Evolutionary conservation across 2,888 invertebrate genomes (phyloP), one percentile per base, ranked within the genome.

Genomic region (Tetanocera ferruginea): DNA sequence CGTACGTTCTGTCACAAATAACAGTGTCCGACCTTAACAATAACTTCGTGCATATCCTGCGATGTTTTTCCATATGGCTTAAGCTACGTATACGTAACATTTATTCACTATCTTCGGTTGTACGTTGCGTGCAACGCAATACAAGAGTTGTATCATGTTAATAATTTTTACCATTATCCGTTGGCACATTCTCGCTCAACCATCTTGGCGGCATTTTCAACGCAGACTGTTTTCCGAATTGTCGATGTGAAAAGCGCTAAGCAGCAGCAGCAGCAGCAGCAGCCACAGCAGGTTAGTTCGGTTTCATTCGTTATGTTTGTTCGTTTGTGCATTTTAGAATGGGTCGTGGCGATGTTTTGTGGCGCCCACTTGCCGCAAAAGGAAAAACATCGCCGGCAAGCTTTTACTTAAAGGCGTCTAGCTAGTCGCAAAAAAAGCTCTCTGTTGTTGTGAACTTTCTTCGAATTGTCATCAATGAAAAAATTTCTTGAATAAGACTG

Each of bases 141-240:
- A 8, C 11, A 19, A 37, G 6, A 23, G 73, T 19, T 52, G 19
- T n/a, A 55, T 4, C 28, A 31, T 17, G n/a, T 52, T 73, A 6
- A 23, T 34, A 19, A 9, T 43, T 25, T 75, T 64, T 37, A 79
- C 76, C 73, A 73, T 73, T 77, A 79, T 51, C 74, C 55, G 76
- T 52, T 70, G 55, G 9, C 62, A 57, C 43, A 52, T 72, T 79
- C n/a, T 60, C 31, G 66, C 71, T 17, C 72, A 55, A 72, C 71
- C 79, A 72, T 64, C 78, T 81, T 57, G 80, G 77, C 80, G 82
- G 81, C 81, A 79, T 81, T 80, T 81, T 77, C 77, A 77, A 82
- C 74, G 76, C 78, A 79, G 73, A 81, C 81, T 82, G 72, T 78
- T 78, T 79, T 62, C 19, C 67, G 67, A 67, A 8, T 57, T 34